These are phyloP conservation scores for Aurelia sp. DNA, from an alignment of 30 jellyfish, hydroid and myxozoan species.

Conservation along the genomic window DNA sequence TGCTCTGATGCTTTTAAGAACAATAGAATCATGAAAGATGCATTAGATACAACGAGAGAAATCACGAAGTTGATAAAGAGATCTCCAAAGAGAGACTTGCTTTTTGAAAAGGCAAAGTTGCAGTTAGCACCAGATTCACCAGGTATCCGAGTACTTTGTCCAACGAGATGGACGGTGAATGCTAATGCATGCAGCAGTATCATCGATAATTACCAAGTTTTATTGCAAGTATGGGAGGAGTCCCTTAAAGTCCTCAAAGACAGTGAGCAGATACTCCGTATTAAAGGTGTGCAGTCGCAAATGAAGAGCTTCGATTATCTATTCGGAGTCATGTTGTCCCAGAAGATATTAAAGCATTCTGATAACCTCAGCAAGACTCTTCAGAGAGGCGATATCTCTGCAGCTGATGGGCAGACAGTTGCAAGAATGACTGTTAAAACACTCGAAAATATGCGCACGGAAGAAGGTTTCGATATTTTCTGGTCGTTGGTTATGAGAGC, in stretches of 20 bases:
- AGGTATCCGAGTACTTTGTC: neutral
- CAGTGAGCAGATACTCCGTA: neutral
- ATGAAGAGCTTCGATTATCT: conserved; percentile 13
- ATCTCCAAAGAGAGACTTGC: conserved; percentile 9
- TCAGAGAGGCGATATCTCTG: conserved; percentile 54
- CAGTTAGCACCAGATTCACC: too few species aligned
- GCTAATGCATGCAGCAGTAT: neutral
- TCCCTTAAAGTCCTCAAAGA: conserved; percentile 3
- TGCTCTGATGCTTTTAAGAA: neutral
- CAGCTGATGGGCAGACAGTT: conserved; percentile 26
- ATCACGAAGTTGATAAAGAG: neutral
- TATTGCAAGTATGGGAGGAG: neutral
- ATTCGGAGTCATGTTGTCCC: conserved; percentile 39
- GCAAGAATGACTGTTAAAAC: conserved; percentile 5
- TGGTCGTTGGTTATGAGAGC: neutral
- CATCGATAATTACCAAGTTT: neutral
- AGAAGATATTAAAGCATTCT: conserved; percentile 23
- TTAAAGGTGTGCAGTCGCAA: conserved; percentile 18
- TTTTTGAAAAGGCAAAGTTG: neutral
- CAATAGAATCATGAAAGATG: neutral
- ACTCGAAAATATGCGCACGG: neutral
- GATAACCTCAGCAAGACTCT: conserved; percentile 44
- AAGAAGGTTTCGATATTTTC: neutral
- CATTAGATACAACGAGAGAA: neutral
- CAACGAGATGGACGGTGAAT: conserved; percentile 9